Base-by-base conservation (phyloP, 1,140 invertebrate species). In the Lamellibrachia luymesi region DNA sequence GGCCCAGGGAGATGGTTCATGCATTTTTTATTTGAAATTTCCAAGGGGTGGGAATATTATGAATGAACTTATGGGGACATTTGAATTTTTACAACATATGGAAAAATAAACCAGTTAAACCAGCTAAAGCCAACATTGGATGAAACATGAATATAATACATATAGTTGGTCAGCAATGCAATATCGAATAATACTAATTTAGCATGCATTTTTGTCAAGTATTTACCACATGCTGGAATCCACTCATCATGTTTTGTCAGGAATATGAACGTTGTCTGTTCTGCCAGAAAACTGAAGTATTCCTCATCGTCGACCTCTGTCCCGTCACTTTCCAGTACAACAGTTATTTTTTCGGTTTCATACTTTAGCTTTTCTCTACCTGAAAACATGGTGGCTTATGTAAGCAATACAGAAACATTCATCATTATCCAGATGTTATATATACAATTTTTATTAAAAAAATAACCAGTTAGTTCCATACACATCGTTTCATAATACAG, bases 221-320 rank as follows among this genome's bases (percentile, higher is more conserved):
- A 98, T 98, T 97, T 99, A 98, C 97, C 98, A 99, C 96, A 99
- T 90, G 98, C 98, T 27, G 95, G 94, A 94, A 98, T 97, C 98
- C 98, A 99, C 96, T 98, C 97, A 97, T 99, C 98, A 91, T 98
- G 98, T 94, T 98, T 97, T 95, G 98, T 97, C 95, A 99, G 97
- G 95, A 99, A 96, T 94, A 99, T 97, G 94, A 99, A 97, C 94
- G 98, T 97, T 92, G 98, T 98, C 96, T 99, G 98, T 96, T 98
- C 98, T 91, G 98, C 98, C 95, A 99, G 97, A 90, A 98, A 98
- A 94, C 98, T 97, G 97, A 99, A 99, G 94, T 98, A 99, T 95
- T 98, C 98, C 94, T 98, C 98, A 97, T 99, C 98, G 95, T 99
- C 98, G 51, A 99, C 98, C 97, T 99, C 98, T 90, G 98, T 99